These are phyloP conservation scores for Rhinopomastus cyanomelas DNA, from an alignment of 2,113 vertebrate genomes.

Conservation along the genomic window DNA sequence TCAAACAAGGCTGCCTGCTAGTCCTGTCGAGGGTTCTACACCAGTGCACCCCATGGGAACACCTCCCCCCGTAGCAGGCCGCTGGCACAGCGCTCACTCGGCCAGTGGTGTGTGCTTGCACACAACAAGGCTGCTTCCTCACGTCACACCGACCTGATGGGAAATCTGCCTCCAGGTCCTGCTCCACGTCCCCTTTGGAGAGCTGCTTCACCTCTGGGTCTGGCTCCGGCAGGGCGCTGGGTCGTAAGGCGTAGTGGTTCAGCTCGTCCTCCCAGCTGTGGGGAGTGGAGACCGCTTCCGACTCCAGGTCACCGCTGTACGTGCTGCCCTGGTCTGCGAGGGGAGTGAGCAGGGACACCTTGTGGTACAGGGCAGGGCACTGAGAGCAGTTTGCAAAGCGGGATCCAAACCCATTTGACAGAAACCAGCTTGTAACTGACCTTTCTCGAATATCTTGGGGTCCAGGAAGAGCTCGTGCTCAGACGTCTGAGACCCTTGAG, in stretches of 20 bases:
- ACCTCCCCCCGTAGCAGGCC: background rate
- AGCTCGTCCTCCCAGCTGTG: slow-evolving; percentile 93
- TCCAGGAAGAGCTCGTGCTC: slow-evolving; percentile 82
- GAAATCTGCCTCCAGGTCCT: slow-evolving; percentile 92
- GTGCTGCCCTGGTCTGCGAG: slow-evolving; percentile 85
- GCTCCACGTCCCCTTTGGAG: slow-evolving; percentile 74
- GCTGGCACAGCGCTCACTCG: background rate
- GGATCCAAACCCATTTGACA: no score
- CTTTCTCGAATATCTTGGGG: slow-evolving; percentile 83
- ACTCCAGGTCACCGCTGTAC: slow-evolving; percentile 89
- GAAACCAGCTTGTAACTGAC: no score
- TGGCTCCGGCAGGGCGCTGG: slow-evolving; percentile 65
- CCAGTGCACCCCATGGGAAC: background rate
- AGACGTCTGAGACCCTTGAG: slow-evolving; percentile 77
- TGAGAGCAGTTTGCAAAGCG: background rate
- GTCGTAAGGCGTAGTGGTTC: slow-evolving; percentile 77
- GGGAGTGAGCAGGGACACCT: background rate
- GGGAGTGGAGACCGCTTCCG: slow-evolving; percentile 87
- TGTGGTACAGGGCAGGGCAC: background rate
- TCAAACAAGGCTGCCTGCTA: background rate
- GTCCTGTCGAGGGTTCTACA: background rate
- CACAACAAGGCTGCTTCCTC: background rate
- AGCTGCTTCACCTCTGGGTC: slow-evolving; percentile 71
- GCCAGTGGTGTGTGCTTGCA: no score
- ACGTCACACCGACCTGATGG: slow-evolving; percentile 80